Percentiles rank a stretch among this genome's conserved stretches.
These are phyloP conservation scores for Abscondita cerata DNA, from an alignment of 2,888 invertebrate species.

Conservation along the genomic window DNA sequence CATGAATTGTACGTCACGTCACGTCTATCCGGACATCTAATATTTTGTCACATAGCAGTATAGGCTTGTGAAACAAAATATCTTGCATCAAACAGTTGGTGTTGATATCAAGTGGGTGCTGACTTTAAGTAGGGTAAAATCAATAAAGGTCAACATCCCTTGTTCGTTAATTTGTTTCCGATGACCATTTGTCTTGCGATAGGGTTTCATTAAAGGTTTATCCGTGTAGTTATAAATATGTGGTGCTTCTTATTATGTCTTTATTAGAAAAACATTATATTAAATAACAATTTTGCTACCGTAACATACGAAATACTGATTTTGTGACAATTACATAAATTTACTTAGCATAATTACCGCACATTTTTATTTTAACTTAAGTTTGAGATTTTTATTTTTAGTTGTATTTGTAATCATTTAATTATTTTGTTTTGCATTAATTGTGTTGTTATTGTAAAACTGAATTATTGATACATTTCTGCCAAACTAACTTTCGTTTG, in stretches of 20 bases:
- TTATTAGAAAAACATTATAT: constrained; percentile 3
- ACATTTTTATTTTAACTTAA: no score
- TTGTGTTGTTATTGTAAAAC: no score
- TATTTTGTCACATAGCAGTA: not conserved
- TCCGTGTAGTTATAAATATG: constrained; percentile 2
- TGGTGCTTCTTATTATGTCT: constrained; percentile 12
- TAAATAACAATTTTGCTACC: no score
- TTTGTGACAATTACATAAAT: no score
- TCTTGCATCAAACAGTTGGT: constrained; percentile 1
- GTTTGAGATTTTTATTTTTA: no score
- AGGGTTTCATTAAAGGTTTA: constrained; percentile 9
- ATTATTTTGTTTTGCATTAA: no score
- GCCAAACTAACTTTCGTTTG: no score
- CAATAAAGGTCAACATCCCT: constrained; percentile 29
- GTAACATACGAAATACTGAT: no score
- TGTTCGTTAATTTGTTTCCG: constrained; percentile 31
- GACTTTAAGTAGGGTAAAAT: constrained; percentile 21
- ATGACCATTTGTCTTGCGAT: constrained; percentile 31
- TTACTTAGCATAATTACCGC: no score
- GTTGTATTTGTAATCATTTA: no score
- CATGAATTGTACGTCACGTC: no score
- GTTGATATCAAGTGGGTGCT: constrained; percentile 15
- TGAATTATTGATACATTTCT: no score
- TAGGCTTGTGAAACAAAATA: constrained; percentile 5
- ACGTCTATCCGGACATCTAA: not conserved